Base-by-base conservation (phyloP, 2,888 invertebrate species). In the Agonopterix subpropinquella region DNA sequence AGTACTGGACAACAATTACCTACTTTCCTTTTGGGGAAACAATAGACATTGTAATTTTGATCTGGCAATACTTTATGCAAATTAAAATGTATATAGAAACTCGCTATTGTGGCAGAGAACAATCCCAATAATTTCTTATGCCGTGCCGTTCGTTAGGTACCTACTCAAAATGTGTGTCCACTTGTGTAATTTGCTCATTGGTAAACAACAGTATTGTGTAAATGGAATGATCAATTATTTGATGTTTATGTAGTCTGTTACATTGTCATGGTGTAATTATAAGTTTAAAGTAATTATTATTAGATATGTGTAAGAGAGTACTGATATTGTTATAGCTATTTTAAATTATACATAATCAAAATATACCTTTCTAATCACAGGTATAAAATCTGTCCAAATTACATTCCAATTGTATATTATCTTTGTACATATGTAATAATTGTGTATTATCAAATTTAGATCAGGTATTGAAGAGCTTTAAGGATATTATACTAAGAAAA, bases 381-480 rank as follows among this genome's bases (percentile, higher is more conserved):
- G 75, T 82, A 73, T 76, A 73, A 70, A 28, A 61, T 63, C 69
- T 80, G 87, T 87, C 86, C 82, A 87, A 78, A 77, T 77, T 75
- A 86, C 87, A 87, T 87, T 87, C 87, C 87, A 85, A 70, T 73
- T 80, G 74, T 80, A 74, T 75, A 78, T 28, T 28, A 28, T 77
- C 65, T 70, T 71, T 83, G 81, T 86, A 83, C 64, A 82, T 84
- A 84, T 62, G 61, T 48, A 51, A 55, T 61, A 62, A 63, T 64
- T 57, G 60, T 63, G 57, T 64, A 45, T 28, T 65, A 67, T 65
- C 62, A 69, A 64, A 62, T 64, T 64, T 72, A 73, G 68, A 74
- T 74, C 76, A 73, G 76, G 72, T 77, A 76, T 70, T 63, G 64
- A 74, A 78, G 75, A 85, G 85, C 84, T 87, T 87, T 86, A 86